Evolutionary conservation across 2,113 vertebrate species (phyloP), one percentile per base, ranked within the genome.

Genomic region (Halcyon malimbica): DNA sequence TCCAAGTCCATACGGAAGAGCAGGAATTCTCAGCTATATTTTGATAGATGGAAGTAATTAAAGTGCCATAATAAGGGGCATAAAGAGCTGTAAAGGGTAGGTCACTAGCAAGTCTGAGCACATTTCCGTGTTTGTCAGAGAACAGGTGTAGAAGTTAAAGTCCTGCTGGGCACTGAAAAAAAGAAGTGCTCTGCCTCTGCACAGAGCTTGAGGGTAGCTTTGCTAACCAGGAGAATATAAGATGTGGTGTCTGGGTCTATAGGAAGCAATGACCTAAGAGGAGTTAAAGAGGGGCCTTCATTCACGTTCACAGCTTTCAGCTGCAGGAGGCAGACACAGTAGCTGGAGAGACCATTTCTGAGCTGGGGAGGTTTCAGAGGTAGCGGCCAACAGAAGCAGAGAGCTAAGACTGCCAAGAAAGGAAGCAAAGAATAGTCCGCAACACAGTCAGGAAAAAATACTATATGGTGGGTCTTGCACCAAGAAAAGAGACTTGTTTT

Each of bases 11-110:
- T 80, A 83, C 23, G 75, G 96, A 92, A 89, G 51, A 84, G 56
- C 10, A 94, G 48, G 73, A 94, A 92, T 75, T 93, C 86, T 92
- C 59, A 93, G 83, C 84, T 86, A 77, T 65, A 73, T 95, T 95
- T 87, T 90, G 85, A 94, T 88, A 67, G 82, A 92, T 96, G 54
- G 54, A 90, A 75, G 71, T 57, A 35, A 88, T 90, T 91, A 70
- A 77, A 54, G n/a, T 29, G 18, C 25, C 33, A 33, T 33, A 80
- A 93, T 75, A 64, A 89, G 94, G 78, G 54, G 14, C 5, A 51
- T 62, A 54, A 86, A 88, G 63, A 76, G 37, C 54, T 83, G 9
- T 83, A 91, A 95, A 15, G 17, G 23, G 37, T 50, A 92, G 78
- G 75, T 85, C 75, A 83, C n/a, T 35, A 33, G 19, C 21, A 62